phyloP scores from a whole-genome alignment of 2,888 invertebrate species.

The Nemotelus pantherinus region DNA sequence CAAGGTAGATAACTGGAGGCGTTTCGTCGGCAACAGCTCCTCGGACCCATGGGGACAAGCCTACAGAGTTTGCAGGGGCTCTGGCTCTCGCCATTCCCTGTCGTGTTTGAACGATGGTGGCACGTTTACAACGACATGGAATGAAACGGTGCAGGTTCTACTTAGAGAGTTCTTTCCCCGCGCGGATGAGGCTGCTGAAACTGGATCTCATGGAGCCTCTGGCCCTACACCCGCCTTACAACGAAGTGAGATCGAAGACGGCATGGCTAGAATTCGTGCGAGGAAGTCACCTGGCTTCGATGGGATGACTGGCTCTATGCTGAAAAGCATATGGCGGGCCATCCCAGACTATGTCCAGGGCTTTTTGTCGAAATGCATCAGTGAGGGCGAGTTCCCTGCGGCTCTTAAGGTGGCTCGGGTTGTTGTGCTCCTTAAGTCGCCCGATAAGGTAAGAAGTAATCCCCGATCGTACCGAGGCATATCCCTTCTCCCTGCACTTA shows the following conservation, averaged over 20 bases:
- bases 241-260: not conserved
- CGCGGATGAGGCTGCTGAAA: not conserved
- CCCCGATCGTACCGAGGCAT: not conserved
- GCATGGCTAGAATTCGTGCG: not conserved
- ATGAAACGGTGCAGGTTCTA: not conserved
- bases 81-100: not conserved
- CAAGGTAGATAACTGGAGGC: not conserved
- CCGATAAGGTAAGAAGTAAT: not conserved
- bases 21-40: not conserved
- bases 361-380: not conserved
- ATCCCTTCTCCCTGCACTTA: no score
- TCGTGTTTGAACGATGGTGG: not conserved
- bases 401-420: not conserved
- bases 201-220: not conserved
- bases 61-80: not conserved
- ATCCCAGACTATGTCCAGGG: not conserved
- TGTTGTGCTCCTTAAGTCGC: not conserved
- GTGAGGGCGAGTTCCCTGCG: not conserved
- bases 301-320: not conserved
- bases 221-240: not conserved
- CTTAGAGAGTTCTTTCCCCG: not conserved
- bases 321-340: not conserved
- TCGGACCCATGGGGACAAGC: not conserved
- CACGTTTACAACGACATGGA: no score
- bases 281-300: not conserved